These are phyloP conservation scores for Archivesica marissinica DNA, from an alignment of 1,140 invertebrate genomes.

Conservation along the genomic window DNA sequence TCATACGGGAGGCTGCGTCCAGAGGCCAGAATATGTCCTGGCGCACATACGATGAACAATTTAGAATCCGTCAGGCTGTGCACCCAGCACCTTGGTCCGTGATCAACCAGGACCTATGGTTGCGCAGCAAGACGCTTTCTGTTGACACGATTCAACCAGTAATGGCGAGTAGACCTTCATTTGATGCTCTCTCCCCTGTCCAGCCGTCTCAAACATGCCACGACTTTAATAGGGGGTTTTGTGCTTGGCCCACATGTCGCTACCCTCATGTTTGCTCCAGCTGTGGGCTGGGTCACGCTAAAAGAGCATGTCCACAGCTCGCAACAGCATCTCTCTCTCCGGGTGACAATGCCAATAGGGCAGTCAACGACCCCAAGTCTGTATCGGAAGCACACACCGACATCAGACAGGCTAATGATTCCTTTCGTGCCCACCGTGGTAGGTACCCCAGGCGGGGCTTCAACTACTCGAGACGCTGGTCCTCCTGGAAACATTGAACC, in stretches of 20 bases:
- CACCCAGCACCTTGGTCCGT: background rate
- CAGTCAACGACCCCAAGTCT: background rate
- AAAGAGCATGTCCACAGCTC: background rate
- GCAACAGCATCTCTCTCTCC: too few species aligned
- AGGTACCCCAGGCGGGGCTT: background rate
- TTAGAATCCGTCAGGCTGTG: background rate
- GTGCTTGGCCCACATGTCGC: conserved; percentile 3
- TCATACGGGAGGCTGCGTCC: conserved; percentile 17
- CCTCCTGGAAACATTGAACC: too few species aligned
- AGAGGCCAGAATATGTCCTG: background rate
- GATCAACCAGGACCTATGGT: conserved; percentile 30
- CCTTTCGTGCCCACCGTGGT: background rate
- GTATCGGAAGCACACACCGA: background rate
- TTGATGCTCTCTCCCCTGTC: background rate
- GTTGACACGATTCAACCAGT: background rate
- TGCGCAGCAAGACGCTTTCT: background rate
- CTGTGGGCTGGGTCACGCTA: background rate
- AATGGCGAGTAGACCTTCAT: too few species aligned
- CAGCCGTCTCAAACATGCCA: background rate
- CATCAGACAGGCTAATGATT: background rate
- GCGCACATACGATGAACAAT: conserved; percentile 27
- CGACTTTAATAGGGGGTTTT: conserved; percentile 22
- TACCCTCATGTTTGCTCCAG: background rate
- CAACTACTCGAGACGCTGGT: background rate
- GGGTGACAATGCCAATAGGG: background rate